Conservation (phyloP, 2,797 vertebrate genomes). For the Lagodon rhomboides region DNA sequence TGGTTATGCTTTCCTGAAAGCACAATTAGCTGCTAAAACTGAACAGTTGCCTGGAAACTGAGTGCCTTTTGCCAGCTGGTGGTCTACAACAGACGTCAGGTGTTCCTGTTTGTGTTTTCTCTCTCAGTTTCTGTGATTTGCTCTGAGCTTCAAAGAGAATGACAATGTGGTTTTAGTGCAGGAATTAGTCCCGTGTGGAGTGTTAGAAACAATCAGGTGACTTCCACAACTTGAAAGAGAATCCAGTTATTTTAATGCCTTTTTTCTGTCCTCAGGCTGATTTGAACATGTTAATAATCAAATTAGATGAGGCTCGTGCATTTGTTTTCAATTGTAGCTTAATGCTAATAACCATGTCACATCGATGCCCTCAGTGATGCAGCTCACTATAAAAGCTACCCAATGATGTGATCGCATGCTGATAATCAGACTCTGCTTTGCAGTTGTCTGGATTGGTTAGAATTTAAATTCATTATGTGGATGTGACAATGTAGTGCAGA, state of each 20-base stretch:
- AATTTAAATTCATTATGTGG: conserved; percentile 36
- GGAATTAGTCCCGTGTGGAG: conserved; percentile 46
- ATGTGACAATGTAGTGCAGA: conserved; percentile 9
- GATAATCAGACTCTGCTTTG: conserved; percentile 27
- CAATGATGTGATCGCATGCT: conserved; percentile 15
- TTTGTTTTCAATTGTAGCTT: conserved; percentile 52
- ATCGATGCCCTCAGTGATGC: conserved; percentile 20
- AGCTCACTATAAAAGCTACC: conserved; percentile 33
- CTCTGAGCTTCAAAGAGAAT: conserved; percentile 57
- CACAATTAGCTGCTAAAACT: conserved; percentile 75
- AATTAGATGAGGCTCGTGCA: conserved; percentile 28
- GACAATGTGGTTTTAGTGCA: conserved; percentile 53
- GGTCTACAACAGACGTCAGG: conserved; percentile 68
- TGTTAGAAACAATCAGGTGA: conserved; percentile 41
- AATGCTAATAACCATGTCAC: conserved; percentile 39
- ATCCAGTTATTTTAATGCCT: conserved; percentile 37
- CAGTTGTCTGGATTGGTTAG: conserved; percentile 13
- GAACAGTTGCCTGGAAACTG: conserved; percentile 77
- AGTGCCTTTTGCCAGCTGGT: conserved; percentile 68
- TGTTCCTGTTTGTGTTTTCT: conserved; percentile 62
- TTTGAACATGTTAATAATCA: conserved; percentile 41
- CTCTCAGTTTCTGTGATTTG: conserved; percentile 62
- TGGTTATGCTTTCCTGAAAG: conserved; percentile 70
- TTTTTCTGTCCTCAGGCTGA: conserved; percentile 17
- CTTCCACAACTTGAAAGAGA: conserved; percentile 45